Conservation (phyloP, 2,113 vertebrate species). For the Paralichthys olivaceus region DNA sequence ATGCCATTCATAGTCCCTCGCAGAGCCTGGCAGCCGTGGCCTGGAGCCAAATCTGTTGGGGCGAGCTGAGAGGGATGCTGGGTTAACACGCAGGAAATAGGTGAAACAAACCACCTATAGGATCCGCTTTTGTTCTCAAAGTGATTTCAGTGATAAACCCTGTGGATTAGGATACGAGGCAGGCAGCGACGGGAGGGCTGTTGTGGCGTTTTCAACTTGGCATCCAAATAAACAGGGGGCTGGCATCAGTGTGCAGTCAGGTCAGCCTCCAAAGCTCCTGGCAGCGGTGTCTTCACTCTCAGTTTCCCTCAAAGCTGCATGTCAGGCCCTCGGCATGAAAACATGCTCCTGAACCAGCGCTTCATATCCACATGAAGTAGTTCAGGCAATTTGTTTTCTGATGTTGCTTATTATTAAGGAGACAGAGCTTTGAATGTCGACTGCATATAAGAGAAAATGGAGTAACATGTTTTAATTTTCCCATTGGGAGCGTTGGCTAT, state of each 20-base stretch:
- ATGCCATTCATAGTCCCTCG: conserved; percentile 61
- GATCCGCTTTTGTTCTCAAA: conserved; percentile 36
- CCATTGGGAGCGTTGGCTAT: neutral
- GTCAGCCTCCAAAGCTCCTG: conserved; percentile 50
- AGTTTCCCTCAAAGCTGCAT: neutral
- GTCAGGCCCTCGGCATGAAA: conserved; percentile 23
- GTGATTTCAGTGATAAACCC: conserved; percentile 54
- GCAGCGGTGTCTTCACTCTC: conserved; percentile 36
- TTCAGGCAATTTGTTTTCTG: conserved; percentile 14
- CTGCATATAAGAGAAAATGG: conserved; percentile 5
- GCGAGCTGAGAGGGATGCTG: conserved; percentile 38
- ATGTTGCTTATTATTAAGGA: conserved; percentile 43
- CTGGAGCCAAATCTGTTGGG: conserved; percentile 52
- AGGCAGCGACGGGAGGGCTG: conserved; percentile 1
- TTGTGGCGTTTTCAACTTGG: conserved; percentile 33
- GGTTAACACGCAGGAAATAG: conserved; percentile 15
- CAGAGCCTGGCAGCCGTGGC: conserved; percentile 40
- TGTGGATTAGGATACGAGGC: conserved; percentile 30
- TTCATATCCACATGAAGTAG: conserved; percentile 21
- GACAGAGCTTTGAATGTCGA: conserved; percentile 9
- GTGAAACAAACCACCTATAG: conserved; percentile 43
- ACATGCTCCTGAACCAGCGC: conserved; percentile 31
- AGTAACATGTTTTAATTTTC: conserved; percentile 31
- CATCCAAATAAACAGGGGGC: conserved; percentile 29
- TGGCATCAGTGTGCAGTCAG: conserved; percentile 34